Conservation (phyloP, 2,113 vertebrate genomes). For the Labeo rohita region DNA sequence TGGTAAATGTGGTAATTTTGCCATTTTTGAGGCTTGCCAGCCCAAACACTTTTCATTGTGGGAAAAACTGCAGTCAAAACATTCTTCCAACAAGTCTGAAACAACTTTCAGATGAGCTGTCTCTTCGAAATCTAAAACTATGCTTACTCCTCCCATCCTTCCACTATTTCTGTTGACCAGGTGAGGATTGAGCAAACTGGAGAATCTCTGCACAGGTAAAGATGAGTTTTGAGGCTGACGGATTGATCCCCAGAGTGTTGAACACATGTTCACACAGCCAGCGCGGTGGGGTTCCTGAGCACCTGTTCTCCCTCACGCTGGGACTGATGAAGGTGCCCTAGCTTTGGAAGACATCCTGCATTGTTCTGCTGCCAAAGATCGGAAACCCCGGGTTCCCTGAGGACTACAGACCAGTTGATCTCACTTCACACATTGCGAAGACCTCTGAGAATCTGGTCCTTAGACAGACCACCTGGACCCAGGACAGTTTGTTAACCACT, state of each 20-base stretch:
- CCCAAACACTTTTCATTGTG: neutral
- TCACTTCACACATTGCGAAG: slow-evolving; percentile 17
- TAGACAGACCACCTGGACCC: slow-evolving; percentile 23
- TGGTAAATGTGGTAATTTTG: neutral
- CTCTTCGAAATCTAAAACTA: neutral
- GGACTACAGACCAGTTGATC: slow-evolving; percentile 27
- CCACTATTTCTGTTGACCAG: neutral
- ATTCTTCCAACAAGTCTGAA: neutral
- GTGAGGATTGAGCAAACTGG: neutral
- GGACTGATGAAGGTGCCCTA: slow-evolving; percentile 37
- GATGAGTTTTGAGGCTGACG: slow-evolving; percentile 15
- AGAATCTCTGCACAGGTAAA: slow-evolving; percentile 27
- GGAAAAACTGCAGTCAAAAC: neutral
- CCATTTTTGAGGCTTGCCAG: neutral
- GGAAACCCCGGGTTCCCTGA: neutral
- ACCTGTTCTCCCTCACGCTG: slow-evolving; percentile 26
- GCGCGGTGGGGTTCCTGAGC: slow-evolving; percentile 30
- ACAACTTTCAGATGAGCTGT: neutral
- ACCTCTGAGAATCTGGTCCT: slow-evolving; percentile 2
- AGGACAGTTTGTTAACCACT: slow-evolving; percentile 5
- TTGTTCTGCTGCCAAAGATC: slow-evolving; percentile 16
- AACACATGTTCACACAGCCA: slow-evolving; percentile 41
- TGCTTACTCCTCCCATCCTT: neutral
- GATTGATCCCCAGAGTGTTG: slow-evolving; percentile 38
- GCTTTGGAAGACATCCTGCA: slow-evolving; percentile 28